phyloP scores from a whole-genome alignment of 2,888 invertebrate genomes.

The Oligia strigilis region DNA sequence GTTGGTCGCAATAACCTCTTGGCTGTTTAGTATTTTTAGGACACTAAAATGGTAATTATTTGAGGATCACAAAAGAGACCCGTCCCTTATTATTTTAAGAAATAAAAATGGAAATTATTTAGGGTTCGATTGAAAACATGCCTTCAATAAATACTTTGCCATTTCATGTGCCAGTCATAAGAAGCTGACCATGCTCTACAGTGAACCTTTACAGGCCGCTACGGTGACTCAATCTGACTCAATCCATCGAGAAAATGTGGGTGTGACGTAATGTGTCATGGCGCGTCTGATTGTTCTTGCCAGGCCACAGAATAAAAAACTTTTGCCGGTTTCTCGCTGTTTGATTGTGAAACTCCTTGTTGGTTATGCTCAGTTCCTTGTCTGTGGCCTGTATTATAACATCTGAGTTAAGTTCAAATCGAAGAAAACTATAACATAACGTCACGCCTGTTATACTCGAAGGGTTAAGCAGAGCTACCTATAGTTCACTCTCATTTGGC shows the following conservation, averaged over 20 bases:
- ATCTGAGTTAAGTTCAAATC: slow-evolving; percentile 5
- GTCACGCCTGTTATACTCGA: too few species aligned
- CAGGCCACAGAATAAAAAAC: slow-evolving; percentile 17
- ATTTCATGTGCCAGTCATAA: neutral
- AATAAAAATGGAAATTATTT: too few species aligned
- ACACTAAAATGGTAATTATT: too few species aligned
- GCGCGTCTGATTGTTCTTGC: slow-evolving; percentile 30
- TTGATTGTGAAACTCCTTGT: slow-evolving; percentile 34
- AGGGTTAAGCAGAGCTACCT: neutral
- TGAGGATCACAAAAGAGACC: too few species aligned
- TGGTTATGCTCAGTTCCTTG: slow-evolving; percentile 39
- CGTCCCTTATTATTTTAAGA: too few species aligned
- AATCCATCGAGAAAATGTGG: slow-evolving; percentile 21
- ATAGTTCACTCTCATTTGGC: neutral
- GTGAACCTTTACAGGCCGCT: neutral
- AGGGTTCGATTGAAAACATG: too few species aligned
- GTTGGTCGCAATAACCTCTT: too few species aligned
- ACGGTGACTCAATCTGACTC: slow-evolving; percentile 23
- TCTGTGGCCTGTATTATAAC: slow-evolving; percentile 16
- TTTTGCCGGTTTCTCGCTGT: slow-evolving; percentile 1
- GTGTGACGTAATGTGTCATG: slow-evolving; percentile 39
- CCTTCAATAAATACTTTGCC: too few species aligned
- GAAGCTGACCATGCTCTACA: neutral
- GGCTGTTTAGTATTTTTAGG: too few species aligned
- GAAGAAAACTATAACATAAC: neutral